Evolutionary conservation across 2,888 invertebrate species (phyloP), one percentile per base, ranked within the genome.

Genomic region (Athripsodes cinereus): DNA sequence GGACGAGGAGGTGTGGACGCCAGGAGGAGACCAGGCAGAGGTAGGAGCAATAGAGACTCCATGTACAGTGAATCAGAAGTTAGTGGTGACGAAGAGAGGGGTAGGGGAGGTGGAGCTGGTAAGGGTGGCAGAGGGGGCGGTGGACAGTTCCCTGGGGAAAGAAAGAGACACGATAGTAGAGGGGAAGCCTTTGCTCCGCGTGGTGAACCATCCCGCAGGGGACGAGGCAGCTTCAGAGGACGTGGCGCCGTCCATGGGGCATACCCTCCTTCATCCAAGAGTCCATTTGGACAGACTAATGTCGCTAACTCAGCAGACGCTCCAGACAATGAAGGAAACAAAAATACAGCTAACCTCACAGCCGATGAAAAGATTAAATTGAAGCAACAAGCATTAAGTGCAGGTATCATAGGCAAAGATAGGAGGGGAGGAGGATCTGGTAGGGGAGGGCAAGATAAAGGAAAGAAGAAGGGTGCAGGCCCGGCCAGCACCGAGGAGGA

Each of bases 181-280:
- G 75, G 83, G 58, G 88, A 89, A 67, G 88, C 87, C 51, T 92
- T 92, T 73, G 87, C 90, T 1, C 93, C 93, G 0, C 82, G 92
- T 20, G 94, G 94, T 1, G 93, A 93, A 71, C 94, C 94, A 0
- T 92, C 92, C 1, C 80, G 93, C 53, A 85, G 93, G 58, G 94
- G 94, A 3, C 81, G 94, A 61, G 91, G 88, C 16, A 70, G 79
- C 53, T 79, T 82, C 13, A 67, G 77, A 59, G 79, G 81, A 35
- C 73, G 81, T 56, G 78, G 83, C 22, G 71, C 78, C 62, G 72
- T 74, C 16, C 62, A 61, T 18, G 86, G 87, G 3, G 90, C 90
- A 70, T 89, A 90, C 1, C 88, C 88, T n/a, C 90, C 89, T 1
- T 85, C 88, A 57, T 85, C 86, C 34, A 89, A 89, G 68, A 88